Percentiles rank a stretch among this genome's conserved stretches.
Conservation (phyloP, 2,888 invertebrate species). For the Baronia brevicornis region DNA sequence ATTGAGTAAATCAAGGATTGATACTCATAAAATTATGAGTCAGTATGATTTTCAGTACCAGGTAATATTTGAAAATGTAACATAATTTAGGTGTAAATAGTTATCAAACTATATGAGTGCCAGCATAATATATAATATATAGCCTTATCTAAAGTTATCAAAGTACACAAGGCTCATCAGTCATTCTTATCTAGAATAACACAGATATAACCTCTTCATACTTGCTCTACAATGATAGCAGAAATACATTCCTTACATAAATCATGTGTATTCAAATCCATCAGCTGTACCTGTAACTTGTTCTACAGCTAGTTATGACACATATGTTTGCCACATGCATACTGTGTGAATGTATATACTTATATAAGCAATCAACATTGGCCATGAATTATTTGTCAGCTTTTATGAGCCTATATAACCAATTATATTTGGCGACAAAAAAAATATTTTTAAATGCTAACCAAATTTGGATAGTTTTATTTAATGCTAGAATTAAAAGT, state of each 20-base stretch:
- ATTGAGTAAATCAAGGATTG: too few relatives aligned
- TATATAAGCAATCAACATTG: slow-evolving; percentile 22
- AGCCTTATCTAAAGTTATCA: slow-evolving; percentile 39
- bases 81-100: neutral
- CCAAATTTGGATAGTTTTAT: slow-evolving; percentile 7
- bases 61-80: too few relatives aligned
- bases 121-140: too few relatives aligned
- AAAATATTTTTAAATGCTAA: too few relatives aligned
- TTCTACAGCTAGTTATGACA: slow-evolving; percentile 6
- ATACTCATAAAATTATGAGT: too few relatives aligned
- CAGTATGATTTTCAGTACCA: too few relatives aligned
- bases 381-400: slow-evolving; percentile 24
- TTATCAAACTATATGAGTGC: neutral
- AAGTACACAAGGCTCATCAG: slow-evolving; percentile 40
- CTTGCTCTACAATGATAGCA: slow-evolving; percentile 20
- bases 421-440: slow-evolving; percentile 2
- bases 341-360: slow-evolving; percentile 8
- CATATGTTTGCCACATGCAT: slow-evolving; percentile 12
- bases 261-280: slow-evolving; percentile 15
- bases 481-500: slow-evolving; percentile 8
- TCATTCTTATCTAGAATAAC: slow-evolving; percentile 51
- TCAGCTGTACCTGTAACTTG: slow-evolving; percentile 14
- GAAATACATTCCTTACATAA: slow-evolving; percentile 16
- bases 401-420: too few relatives aligned
- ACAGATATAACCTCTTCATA: slow-evolving; percentile 24